These are phyloP conservation scores for Hesperia comma DNA, from an alignment of 2,888 invertebrate genomes.

Conservation along the genomic window DNA sequence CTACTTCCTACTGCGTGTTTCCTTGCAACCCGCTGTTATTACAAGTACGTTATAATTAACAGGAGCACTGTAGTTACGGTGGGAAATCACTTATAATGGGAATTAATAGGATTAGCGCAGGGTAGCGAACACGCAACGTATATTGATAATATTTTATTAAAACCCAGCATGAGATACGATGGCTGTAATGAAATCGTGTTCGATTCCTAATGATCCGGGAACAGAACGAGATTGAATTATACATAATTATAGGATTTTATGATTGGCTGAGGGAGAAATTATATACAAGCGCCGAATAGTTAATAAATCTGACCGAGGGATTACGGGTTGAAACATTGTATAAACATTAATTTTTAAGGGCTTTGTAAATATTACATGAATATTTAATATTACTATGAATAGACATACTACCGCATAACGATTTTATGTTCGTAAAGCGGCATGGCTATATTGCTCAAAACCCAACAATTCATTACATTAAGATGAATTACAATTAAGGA, in stretches of 20 bases:
- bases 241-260: slow-evolving; percentile 25
- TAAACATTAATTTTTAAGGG: neutral
- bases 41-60: slow-evolving; percentile 20
- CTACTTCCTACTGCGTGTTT: neutral
- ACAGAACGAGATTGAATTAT: slow-evolving; percentile 18
- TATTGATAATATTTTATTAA: slow-evolving; percentile 32
- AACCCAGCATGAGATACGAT: slow-evolving; percentile 32
- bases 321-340: neutral
- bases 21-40: slow-evolving; percentile 6
- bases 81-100: slow-evolving; percentile 27
- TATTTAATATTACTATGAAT: no score
- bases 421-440: no score
- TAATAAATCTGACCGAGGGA: slow-evolving; percentile 5
- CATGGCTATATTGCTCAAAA: no score
- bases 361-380: no score
- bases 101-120: slow-evolving; percentile 33
- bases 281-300: slow-evolving; percentile 1
- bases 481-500: no score
- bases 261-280: slow-evolving; percentile 17
- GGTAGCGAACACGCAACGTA: slow-evolving; percentile 28
- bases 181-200: slow-evolving; percentile 33
- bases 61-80: slow-evolving; percentile 25
- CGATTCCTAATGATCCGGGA: slow-evolving; percentile 22
- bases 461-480: no score
- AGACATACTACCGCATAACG: no score